A percentile compares a stretch with the other conserved stretches of the same genome.
Evolutionary conservation across 2,113 vertebrate genomes (phyloP).

Genomic region (Baryphthengus martii): DNA sequence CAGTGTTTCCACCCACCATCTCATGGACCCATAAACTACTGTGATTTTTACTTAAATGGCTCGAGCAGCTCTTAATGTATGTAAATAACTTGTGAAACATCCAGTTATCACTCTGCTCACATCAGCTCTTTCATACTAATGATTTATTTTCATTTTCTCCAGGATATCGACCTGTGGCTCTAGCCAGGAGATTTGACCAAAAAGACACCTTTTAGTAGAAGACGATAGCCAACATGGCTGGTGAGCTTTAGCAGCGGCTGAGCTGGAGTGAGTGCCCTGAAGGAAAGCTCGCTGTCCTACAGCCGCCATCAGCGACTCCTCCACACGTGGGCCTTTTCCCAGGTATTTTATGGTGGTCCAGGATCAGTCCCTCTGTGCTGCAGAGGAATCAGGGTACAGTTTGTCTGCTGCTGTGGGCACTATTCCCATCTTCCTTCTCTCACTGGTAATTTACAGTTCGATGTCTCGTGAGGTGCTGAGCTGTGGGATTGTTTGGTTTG

Average conservation of each 20-base stretch:
- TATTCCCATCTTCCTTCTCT: background rate
- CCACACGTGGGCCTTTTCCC: background rate
- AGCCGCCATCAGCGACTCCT: background rate
- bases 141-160: constrained; percentile 83
- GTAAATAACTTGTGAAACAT: constrained; percentile 65
- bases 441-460: accelerated
- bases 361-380: background rate
- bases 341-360: background rate
- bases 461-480: background rate
- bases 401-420: background rate
- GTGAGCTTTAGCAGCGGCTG: background rate
- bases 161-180: constrained; percentile 82
- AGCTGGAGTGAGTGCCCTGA: background rate
- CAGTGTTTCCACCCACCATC: constrained; percentile 36
- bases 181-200: background rate
- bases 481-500: background rate
- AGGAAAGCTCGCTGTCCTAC: background rate
- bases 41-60: constrained; percentile 53
- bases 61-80: constrained; percentile 62
- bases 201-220: background rate
- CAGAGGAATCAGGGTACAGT: background rate
- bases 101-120: constrained; percentile 70
- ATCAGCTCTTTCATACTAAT: constrained; percentile 76
- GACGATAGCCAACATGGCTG: background rate
- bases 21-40: constrained; percentile 59